Conservation (phyloP, 2,888 invertebrate species). For the Eueremaeus valkanovi region DNA sequence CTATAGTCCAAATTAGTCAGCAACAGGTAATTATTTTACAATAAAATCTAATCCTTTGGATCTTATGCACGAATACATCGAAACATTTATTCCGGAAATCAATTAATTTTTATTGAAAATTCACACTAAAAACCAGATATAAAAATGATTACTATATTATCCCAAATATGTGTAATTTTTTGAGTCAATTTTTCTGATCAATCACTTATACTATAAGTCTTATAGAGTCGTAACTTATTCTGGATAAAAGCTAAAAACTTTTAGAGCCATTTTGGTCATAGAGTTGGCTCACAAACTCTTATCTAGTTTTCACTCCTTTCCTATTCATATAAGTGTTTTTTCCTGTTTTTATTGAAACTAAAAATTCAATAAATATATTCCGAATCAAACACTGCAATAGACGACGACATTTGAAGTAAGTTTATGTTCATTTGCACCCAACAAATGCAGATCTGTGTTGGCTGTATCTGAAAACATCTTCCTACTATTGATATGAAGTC, state of each 20-base stretch:
- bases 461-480: too few species aligned
- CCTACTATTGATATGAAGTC: too few species aligned
- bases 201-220: background rate
- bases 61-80: background rate
- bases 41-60: background rate
- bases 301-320: background rate
- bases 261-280: background rate
- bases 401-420: too few species aligned
- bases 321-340: background rate
- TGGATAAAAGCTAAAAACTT: too few species aligned
- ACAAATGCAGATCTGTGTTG: too few species aligned
- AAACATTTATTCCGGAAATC: background rate
- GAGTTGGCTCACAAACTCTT: background rate
- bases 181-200: background rate
- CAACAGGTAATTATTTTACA: too few species aligned
- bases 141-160: background rate
- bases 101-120: background rate
- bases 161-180: too few species aligned
- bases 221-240: too few species aligned
- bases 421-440: too few species aligned
- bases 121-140: background rate
- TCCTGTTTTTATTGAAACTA: background rate
- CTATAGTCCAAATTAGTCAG: too few species aligned
- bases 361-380: background rate
- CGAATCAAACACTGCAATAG: too few species aligned